A percentile compares a stretch with the other conserved stretches of the same genome.
These are phyloP conservation scores for Orthosia gracilis DNA, from an alignment of 2,888 invertebrate species.

Conservation along the genomic window DNA sequence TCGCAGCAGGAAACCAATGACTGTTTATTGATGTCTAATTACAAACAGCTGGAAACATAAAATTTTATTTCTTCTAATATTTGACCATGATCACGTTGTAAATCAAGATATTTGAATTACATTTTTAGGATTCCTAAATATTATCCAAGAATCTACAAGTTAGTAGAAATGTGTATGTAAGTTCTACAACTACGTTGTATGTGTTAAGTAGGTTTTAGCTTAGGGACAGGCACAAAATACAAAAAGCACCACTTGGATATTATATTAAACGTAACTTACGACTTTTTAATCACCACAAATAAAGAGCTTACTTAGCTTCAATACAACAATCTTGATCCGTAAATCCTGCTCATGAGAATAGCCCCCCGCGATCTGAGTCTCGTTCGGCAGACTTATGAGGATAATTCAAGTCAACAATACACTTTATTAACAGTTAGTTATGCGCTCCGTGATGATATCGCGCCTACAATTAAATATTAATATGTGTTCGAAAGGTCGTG, in stretches of 20 bases:
- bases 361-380: constrained; percentile 70
- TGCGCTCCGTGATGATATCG: constrained; percentile 87
- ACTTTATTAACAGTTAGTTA: constrained; percentile 90
- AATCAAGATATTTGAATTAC: constrained; percentile 55
- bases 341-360: constrained; percentile 72
- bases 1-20: constrained; percentile 58
- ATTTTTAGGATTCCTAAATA: constrained; percentile 38
- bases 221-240: neutral
- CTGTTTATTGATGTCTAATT: constrained; percentile 51
- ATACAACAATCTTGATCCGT: constrained; percentile 52
- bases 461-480: constrained; percentile 90
- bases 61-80: constrained; percentile 50
- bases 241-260: constrained; percentile 1
- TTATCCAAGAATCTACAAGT: neutral
- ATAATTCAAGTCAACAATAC: constrained; percentile 91
- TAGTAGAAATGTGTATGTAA: neutral
- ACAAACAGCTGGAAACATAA: constrained; percentile 56
- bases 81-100: constrained; percentile 47
- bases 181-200: neutral
- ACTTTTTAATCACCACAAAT: constrained; percentile 52
- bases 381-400: constrained; percentile 84
- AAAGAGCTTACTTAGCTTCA: constrained; percentile 49
- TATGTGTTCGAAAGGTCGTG: constrained; percentile 84
- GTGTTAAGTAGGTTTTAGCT: neutral
- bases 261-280: constrained; percentile 11